These are phyloP conservation scores for Blomia tropicalis DNA, from an alignment of 2,888 invertebrate genomes.

Conservation along the genomic window DNA sequence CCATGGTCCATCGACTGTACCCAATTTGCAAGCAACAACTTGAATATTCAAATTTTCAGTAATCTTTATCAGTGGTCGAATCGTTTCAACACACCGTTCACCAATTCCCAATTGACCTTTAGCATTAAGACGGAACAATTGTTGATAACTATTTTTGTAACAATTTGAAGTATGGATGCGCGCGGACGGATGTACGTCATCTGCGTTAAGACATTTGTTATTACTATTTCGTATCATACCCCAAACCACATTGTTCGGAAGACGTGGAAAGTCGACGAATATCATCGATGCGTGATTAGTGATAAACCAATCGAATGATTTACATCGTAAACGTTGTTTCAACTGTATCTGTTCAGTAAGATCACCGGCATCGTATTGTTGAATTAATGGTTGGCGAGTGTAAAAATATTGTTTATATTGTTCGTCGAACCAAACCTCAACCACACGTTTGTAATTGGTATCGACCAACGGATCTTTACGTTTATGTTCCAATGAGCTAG, in stretches of 20 bases:
- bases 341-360: constrained; percentile 58
- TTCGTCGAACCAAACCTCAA: constrained; percentile 76
- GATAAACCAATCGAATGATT: constrained; percentile 91
- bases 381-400: constrained; percentile 77
- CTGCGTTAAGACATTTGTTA: constrained; percentile 63
- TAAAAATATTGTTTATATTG: constrained; percentile 93
- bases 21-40: constrained; percentile 72
- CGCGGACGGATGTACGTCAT: constrained; percentile 78
- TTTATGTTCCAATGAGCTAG: constrained; percentile 58
- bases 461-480: constrained; percentile 81
- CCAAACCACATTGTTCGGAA: constrained; percentile 86
- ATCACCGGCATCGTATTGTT: constrained; percentile 65
- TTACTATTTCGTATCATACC: constrained; percentile 54
- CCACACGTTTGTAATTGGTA: constrained; percentile 80
- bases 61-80: constrained; percentile 38
- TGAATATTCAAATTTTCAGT: constrained; percentile 65
- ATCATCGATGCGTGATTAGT: constrained; percentile 89
- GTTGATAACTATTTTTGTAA: constrained; percentile 86
- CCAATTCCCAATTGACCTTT: constrained; percentile 88
- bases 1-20: constrained; percentile 91
- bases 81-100: constrained; percentile 84
- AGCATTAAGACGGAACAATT: constrained; percentile 69
- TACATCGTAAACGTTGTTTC: constrained; percentile 54
- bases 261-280: constrained; percentile 74
- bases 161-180: constrained; percentile 73